Evolutionary conservation across 2,888 invertebrate species (phyloP).

Genomic region (Drosophila vallismaia): DNA sequence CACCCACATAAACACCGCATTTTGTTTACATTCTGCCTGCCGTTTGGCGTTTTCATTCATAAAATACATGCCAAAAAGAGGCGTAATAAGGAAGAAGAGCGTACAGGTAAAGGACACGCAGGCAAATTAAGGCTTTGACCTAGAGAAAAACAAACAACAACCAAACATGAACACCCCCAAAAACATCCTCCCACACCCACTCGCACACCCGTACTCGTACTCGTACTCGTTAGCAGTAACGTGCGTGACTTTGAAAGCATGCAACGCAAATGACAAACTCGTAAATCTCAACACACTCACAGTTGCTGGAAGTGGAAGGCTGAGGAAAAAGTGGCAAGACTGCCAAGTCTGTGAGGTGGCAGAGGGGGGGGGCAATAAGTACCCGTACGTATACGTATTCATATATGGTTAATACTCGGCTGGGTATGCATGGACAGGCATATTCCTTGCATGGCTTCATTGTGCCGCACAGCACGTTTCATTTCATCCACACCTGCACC

Average conservation of each 20-base stretch:
- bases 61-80: slow-evolving; percentile 57
- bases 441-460: slow-evolving; percentile 73
- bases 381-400: slow-evolving; percentile 14
- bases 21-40: slow-evolving; percentile 32
- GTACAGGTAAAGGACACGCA: slow-evolving; percentile 50
- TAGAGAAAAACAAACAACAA: slow-evolving; percentile 72
- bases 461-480: slow-evolving; percentile 77
- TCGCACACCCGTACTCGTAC: background rate
- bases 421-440: slow-evolving; percentile 30
- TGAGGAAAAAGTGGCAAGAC: slow-evolving; percentile 8
- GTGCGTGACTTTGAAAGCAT: slow-evolving; percentile 76
- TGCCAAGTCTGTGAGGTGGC: background rate
- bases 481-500: slow-evolving; percentile 65
- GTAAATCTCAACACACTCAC: slow-evolving; percentile 59
- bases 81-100: slow-evolving; percentile 11
- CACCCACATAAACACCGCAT: slow-evolving; percentile 18
- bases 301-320: slow-evolving; percentile 26
- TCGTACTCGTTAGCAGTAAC: slow-evolving; percentile 55
- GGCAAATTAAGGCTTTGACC: slow-evolving; percentile 79
- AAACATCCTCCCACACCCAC: slow-evolving; percentile 21
- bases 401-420: slow-evolving; percentile 34
- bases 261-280: slow-evolving; percentile 72
- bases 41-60: slow-evolving; percentile 63
- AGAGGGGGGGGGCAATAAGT: slow-evolving; percentile 5
- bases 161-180: slow-evolving; percentile 39